phyloP scores from a whole-genome alignment of 2,888 invertebrate genomes.

The Marronus borbonicus region DNA sequence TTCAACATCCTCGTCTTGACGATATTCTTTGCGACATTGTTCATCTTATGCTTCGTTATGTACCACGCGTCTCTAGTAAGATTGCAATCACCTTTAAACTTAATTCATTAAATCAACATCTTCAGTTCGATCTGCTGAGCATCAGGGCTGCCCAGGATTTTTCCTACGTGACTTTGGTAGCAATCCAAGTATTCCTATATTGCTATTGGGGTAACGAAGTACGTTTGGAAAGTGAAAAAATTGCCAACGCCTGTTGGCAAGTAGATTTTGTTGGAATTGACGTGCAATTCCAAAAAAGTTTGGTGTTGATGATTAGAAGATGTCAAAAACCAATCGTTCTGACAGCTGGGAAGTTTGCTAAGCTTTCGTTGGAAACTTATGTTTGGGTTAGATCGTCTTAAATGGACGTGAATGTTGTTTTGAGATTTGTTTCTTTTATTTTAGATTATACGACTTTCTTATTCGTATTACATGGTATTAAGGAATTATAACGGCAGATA shows the following conservation, averaged over 20 bases:
- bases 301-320: constrained; percentile 47
- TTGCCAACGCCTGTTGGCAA: constrained; percentile 49
- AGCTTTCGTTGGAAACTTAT: constrained; percentile 45
- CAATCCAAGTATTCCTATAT: constrained; percentile 48
- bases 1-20: constrained; percentile 46
- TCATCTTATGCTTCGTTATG: constrained; percentile 52
- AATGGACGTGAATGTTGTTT: neutral
- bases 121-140: constrained; percentile 46
- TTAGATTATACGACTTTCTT: constrained; percentile 49
- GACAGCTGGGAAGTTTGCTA: constrained; percentile 51
- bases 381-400: constrained; percentile 32
- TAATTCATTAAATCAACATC: neutral
- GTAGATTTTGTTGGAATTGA: constrained; percentile 47
- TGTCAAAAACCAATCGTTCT: constrained; percentile 50
- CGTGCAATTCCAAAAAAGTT: constrained; percentile 46
- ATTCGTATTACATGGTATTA: constrained; percentile 51
- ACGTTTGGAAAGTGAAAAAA: constrained; percentile 44
- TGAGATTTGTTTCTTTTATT: constrained; percentile 2
- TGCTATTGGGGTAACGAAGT: constrained; percentile 52
- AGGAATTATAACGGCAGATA: constrained; percentile 37
- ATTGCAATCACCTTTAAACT: neutral
- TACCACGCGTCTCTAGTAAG: constrained; percentile 51
- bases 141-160: constrained; percentile 50
- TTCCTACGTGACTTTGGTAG: constrained; percentile 47
- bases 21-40: constrained; percentile 47